Evolutionary conservation across 2,888 invertebrate genomes (phyloP).

Genomic region (Trimorus sp.): DNA sequence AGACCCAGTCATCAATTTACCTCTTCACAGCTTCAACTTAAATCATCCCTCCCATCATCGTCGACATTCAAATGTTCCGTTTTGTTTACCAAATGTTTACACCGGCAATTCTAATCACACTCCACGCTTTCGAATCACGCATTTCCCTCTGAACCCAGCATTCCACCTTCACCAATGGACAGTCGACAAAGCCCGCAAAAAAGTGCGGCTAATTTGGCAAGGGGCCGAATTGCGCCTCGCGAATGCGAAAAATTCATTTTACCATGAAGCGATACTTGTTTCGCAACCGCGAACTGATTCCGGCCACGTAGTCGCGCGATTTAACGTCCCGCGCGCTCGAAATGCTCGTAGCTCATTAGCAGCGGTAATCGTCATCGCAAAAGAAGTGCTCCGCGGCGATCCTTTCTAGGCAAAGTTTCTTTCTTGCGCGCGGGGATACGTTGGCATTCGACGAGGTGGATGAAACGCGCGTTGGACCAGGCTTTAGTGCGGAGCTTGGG

Average conservation of each 20-base stretch:
- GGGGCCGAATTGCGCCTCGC: not conserved
- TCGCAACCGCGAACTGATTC: not conserved
- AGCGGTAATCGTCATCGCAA: slow-evolving; percentile 39
- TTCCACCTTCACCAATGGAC: no score
- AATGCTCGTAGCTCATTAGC: slow-evolving; percentile 46
- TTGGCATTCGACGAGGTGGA: slow-evolving; percentile 73
- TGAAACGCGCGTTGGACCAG: slow-evolving; percentile 72
- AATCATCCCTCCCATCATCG: no score
- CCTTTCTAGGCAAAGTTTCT: slow-evolving; percentile 78
- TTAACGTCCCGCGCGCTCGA: slow-evolving; percentile 19
- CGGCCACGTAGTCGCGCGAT: not conserved
- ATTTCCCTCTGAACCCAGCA: no score
- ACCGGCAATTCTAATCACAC: no score
- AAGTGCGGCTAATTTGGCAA: not conserved
- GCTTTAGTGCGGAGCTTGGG: slow-evolving; percentile 83
- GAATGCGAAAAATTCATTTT: not conserved
- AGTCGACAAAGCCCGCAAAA: not conserved
- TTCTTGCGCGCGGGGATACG: slow-evolving; percentile 70
- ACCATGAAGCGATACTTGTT: not conserved
- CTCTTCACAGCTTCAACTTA: not conserved
- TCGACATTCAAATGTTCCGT: no score
- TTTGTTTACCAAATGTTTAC: no score
- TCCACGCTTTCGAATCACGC: no score
- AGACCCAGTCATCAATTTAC: not conserved
- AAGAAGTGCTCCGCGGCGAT: slow-evolving; percentile 55